Conservation (phyloP, 2,113 vertebrate genomes). For the Enhydra lutris region DNA sequence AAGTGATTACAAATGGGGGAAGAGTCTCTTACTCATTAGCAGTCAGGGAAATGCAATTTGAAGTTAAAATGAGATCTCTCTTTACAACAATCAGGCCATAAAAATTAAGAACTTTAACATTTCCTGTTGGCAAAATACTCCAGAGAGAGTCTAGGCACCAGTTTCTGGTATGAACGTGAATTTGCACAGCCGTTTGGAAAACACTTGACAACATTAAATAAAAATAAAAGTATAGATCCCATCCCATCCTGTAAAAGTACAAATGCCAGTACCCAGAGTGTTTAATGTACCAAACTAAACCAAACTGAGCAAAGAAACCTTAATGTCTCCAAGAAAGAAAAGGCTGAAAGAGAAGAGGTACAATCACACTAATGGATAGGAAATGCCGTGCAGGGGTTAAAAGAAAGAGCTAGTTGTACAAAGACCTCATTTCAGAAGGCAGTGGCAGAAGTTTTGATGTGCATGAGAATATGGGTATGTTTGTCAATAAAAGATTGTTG, state of each 20-base stretch:
- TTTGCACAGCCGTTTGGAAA: conserved; percentile 19
- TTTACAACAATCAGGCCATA: background rate
- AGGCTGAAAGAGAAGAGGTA: accelerated
- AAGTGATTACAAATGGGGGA: background rate
- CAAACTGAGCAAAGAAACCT: background rate
- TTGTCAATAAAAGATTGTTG: accelerated
- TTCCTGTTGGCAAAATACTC: background rate
- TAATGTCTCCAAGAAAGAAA: background rate
- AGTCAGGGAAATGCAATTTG: background rate
- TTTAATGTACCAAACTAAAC: background rate
- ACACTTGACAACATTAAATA: background rate
- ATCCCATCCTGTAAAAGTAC: background rate
- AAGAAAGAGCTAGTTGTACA: accelerated
- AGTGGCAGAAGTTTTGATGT: accelerated
- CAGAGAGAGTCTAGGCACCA: background rate
- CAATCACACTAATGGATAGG: background rate
- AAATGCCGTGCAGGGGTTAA: accelerated
- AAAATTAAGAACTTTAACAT: conserved; percentile 8
- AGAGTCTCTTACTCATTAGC: background rate
- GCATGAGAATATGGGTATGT: accelerated
- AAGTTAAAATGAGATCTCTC: background rate
- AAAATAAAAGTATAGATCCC: background rate
- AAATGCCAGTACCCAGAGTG: background rate
- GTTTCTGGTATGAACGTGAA: background rate
- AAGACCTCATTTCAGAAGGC: background rate